phyloP scores from a whole-genome alignment of 2,888 invertebrate species.

The Agrenia bidenticulata region DNA sequence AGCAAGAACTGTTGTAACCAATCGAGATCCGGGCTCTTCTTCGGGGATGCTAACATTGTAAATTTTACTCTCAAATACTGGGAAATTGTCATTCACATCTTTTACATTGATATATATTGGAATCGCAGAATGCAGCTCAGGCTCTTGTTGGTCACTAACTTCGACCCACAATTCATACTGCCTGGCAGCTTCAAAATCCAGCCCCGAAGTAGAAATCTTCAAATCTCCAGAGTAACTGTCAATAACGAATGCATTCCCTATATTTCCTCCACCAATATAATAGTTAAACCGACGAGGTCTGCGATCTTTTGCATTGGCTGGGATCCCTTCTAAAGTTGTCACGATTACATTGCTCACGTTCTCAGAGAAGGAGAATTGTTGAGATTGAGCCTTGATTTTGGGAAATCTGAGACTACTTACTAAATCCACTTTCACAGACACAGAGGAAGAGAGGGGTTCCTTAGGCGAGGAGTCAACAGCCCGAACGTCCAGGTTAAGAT shows the following conservation, averaged over 20 bases:
- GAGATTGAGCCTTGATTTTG: conserved; percentile 63
- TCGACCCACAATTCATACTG: conserved; percentile 90
- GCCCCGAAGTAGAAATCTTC: conserved; percentile 72
- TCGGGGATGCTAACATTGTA: conserved; percentile 85
- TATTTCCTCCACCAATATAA: conserved; percentile 89
- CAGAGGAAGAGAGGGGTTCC: conserved; percentile 68
- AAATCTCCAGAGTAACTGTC: conserved; percentile 78
- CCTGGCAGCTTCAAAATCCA: conserved; percentile 81
- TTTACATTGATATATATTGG: conserved; percentile 83
- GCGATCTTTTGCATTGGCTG: conserved; percentile 26
- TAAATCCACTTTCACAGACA: conserved; percentile 74
- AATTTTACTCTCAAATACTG: conserved; percentile 73
- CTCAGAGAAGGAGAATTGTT: conserved; percentile 71
- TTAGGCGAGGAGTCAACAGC: conserved; percentile 76
- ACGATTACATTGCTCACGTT: conserved; percentile 62
- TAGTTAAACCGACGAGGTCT: conserved; percentile 64
- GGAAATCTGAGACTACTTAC: conserved; percentile 79
- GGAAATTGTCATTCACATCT: conserved; percentile 90
- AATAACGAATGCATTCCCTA: conserved; percentile 80
- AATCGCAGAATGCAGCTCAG: conserved; percentile 75
- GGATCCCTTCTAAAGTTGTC: conserved; percentile 42
- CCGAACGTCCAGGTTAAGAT: conserved; percentile 71
- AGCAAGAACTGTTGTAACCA: conserved; percentile 65
- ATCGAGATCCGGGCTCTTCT: conserved; percentile 69
- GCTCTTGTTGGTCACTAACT: conserved; percentile 80